Evolutionary conservation across 2,888 invertebrate genomes (phyloP).

Genomic region (Portevinia maculata): DNA sequence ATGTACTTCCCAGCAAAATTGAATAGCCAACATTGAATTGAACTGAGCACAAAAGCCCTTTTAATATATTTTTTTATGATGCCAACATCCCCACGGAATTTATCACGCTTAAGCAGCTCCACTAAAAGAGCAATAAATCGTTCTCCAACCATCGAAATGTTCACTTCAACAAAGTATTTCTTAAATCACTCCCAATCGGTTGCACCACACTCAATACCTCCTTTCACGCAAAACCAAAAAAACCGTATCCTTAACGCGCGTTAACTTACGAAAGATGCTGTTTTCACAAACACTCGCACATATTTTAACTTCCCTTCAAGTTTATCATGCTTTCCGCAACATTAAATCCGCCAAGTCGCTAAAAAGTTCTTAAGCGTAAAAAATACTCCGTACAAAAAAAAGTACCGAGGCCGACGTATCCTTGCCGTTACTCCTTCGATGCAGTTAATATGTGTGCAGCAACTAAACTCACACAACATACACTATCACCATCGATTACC

Average conservation of each 20-base stretch:
- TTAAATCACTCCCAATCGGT: constrained; percentile 18
- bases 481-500: constrained; percentile 60
- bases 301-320: constrained; percentile 39
- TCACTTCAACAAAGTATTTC: constrained; percentile 31
- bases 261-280: constrained; percentile 31
- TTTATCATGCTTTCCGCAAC: constrained; percentile 67
- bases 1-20: no score
- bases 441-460: constrained; percentile 38
- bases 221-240: not conserved
- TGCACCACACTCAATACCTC: constrained; percentile 9
- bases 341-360: constrained; percentile 60
- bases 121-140: constrained; percentile 21
- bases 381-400: constrained; percentile 16
- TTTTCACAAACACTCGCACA: constrained; percentile 44
- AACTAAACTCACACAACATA: constrained; percentile 44
- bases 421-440: constrained; percentile 11
- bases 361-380: constrained; percentile 55
- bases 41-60: no score
- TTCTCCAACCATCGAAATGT: not conserved
- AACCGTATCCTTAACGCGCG: not conserved
- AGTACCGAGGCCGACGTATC: not conserved
- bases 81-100: constrained; percentile 2
- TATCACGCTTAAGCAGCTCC: not conserved
- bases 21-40: no score
- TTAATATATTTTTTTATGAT: no score